Conservation (phyloP, 2,113 vertebrate genomes). For the Cisticola juncidis region DNA sequence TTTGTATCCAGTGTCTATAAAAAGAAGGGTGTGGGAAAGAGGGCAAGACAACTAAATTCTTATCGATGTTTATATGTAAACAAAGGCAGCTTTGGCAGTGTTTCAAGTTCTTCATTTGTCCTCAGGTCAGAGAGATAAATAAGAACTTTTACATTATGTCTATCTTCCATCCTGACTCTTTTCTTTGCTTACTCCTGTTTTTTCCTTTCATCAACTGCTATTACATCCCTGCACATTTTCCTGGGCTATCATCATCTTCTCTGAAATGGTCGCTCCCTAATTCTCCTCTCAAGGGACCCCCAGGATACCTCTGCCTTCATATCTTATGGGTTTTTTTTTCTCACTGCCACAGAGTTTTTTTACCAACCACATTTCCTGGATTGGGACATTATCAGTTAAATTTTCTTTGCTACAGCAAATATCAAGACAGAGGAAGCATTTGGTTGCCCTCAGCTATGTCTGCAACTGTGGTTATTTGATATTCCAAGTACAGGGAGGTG, state of each 20-base stretch:
- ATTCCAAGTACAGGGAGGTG: conserved; percentile 24
- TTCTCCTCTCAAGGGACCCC: background rate
- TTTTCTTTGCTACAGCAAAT: background rate
- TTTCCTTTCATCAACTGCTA: background rate
- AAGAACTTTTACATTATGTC: background rate
- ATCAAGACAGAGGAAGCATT: conserved; percentile 7
- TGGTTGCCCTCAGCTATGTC: conserved; percentile 37
- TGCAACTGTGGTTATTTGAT: conserved; percentile 27
- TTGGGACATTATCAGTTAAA: background rate
- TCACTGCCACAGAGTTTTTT: background rate
- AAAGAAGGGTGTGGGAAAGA: background rate
- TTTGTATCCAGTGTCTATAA: background rate
- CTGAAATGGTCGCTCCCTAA: background rate
- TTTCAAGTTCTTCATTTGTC: conserved; percentile 33
- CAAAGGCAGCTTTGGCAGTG: conserved; percentile 4
- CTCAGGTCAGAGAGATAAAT: background rate
- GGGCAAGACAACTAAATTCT: background rate
- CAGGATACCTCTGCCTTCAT: background rate
- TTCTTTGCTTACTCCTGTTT: background rate
- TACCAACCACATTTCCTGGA: background rate
- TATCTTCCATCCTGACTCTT: background rate
- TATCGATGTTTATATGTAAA: background rate
- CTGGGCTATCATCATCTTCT: background rate
- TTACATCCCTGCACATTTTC: background rate
- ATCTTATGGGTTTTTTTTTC: background rate